Evolutionary conservation across 2,797 vertebrate genomes (phyloP), one percentile per base, ranked within the genome.

Genomic region (Muscicapa striata): DNA sequence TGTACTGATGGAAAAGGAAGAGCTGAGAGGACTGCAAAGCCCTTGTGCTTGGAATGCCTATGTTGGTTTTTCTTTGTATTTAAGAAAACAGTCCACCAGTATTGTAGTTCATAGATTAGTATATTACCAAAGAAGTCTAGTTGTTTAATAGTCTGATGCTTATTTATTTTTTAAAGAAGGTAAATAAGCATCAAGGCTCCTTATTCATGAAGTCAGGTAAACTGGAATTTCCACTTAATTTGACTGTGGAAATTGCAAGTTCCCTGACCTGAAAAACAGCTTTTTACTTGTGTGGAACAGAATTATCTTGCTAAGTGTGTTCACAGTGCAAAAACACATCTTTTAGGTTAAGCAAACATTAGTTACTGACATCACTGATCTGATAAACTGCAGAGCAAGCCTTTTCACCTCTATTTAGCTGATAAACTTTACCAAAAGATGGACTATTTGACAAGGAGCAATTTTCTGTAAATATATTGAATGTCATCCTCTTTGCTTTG

Each of bases 261-360:
- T 82, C 57, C 79, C 94, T 83, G 84, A 79, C 89, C 57, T 81
- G 91, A 84, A 87, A 95, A 95, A 89, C 95, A 95, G 85, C 66
- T 91, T 80, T 94, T 40, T 92, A 82, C 45, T 17, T 82, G 94
- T 87, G 81, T 72, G 95, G 90, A 97, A 82, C 76, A 94, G 83
- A 70, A 41, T 70, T 92, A 22, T 81, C 92, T 94, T 84, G 77
- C 84, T 85, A 84, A 95, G 95, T 95, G 49, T 96, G 90, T 93
- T 96, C 93, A 45, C 22, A 5, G 92, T 96, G 95, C 96, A 96
- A 96, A 96, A 96, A 89, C 51, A 55, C 74, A 82, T 97, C 96
- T 98, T 97, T 98, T 94, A 97, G 84, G 83, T 95, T 97, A 95
- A 97, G 96, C 92, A 97, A 98, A 98, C 91, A 97, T 89, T 76